These are phyloP conservation scores for Myathropa florea DNA, from an alignment of 2,888 invertebrate genomes.

Conservation along the genomic window DNA sequence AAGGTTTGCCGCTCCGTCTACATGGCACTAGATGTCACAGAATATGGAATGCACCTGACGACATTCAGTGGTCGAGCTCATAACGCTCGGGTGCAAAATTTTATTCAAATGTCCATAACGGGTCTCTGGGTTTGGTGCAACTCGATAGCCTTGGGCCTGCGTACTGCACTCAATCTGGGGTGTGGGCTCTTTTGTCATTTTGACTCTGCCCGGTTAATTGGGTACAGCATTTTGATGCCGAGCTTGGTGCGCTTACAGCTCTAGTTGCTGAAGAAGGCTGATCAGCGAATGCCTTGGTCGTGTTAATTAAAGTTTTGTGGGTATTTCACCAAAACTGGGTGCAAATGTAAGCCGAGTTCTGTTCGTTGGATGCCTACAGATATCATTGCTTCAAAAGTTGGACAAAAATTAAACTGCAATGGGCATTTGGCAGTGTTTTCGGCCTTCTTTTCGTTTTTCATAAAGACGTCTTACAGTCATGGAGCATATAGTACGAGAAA, in stretches of 20 bases:
- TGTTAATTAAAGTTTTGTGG: neutral
- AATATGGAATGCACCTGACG: slow-evolving; percentile 64
- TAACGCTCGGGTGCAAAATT: slow-evolving; percentile 53
- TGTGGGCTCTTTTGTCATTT: neutral
- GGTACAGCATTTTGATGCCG: neutral
- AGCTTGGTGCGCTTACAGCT: neutral
- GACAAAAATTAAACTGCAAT: too few species aligned
- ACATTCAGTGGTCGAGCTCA: slow-evolving; percentile 56
- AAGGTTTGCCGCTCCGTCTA: slow-evolving; percentile 46
- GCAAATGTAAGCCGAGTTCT: neutral
- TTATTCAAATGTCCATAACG: slow-evolving; percentile 53
- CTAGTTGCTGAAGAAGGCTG: neutral
- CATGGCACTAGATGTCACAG: slow-evolving; percentile 60
- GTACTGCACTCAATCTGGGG: neutral
- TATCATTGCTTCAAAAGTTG: too few species aligned
- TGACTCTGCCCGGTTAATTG: neutral
- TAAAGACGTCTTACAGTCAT: too few species aligned
- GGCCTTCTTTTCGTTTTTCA: too few species aligned
- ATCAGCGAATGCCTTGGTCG: neutral
- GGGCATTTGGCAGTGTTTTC: too few species aligned
- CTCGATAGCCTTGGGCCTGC: slow-evolving; percentile 54
- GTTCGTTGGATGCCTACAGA: neutral
- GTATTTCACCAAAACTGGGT: neutral
- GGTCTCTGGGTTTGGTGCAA: slow-evolving; percentile 44
- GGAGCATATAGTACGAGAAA: too few species aligned